A percentile compares a stretch with the other conserved stretches of the same genome.
Conservation (phyloP, 2,888 invertebrate species). For the Dromius quadrimaculatus region DNA sequence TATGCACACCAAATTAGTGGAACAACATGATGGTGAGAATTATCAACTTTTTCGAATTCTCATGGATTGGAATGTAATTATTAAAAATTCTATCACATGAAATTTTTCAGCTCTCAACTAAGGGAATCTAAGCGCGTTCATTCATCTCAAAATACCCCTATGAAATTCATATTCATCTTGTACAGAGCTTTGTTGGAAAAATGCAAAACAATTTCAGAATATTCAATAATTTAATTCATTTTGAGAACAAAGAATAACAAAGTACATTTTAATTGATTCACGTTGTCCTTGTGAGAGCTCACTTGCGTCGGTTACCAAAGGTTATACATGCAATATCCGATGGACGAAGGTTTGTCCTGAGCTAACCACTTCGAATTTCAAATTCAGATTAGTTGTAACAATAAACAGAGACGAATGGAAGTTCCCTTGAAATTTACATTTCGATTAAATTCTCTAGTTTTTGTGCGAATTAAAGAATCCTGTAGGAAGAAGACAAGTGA, state of each 20-base stretch:
- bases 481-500: conserved; percentile 28
- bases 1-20: neutral
- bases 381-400: conserved; percentile 48
- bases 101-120: too few species aligned
- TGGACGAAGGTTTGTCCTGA: conserved; percentile 37
- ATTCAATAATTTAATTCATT: too few species aligned
- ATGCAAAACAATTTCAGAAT: too few species aligned
- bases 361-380: conserved; percentile 46
- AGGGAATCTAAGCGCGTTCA: too few species aligned
- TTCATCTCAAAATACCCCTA: too few species aligned
- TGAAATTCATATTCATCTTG: too few species aligned
- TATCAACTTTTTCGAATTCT: too few species aligned
- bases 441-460: conserved; percentile 41
- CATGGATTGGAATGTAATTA: too few species aligned
- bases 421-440: conserved; percentile 42
- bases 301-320: conserved; percentile 32
- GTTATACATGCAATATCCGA: conserved; percentile 43
- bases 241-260: neutral
- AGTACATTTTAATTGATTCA: conserved; percentile 19
- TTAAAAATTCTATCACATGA: too few species aligned
- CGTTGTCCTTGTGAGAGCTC: conserved; percentile 6
- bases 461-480: conserved; percentile 37
- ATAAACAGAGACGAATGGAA: conserved; percentile 41
- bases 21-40: too few species aligned
- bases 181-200: too few species aligned